Evolutionary conservation across 1,140 invertebrate genomes (phyloP).

Genomic region (Liolophura sinensis): DNA sequence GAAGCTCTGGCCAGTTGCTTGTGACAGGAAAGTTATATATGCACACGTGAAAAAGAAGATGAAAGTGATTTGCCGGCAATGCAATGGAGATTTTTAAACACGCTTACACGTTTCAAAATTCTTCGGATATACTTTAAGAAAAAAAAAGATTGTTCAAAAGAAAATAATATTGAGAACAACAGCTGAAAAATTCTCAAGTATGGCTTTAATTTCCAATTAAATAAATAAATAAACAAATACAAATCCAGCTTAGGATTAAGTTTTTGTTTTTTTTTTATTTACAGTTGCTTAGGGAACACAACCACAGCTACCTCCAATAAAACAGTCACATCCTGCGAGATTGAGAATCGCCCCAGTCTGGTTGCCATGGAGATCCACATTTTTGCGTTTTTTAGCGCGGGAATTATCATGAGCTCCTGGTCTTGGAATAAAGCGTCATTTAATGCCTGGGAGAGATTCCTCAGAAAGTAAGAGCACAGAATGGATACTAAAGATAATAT

Average conservation of each 20-base stretch:
- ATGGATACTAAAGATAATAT: background rate
- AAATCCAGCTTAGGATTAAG: no score
- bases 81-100: no score
- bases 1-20: no score
- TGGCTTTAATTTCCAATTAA: no score
- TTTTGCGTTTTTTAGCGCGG: conserved; percentile 78
- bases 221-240: no score
- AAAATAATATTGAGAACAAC: background rate
- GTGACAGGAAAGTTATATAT: conserved; percentile 2
- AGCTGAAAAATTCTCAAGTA: background rate
- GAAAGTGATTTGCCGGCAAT: background rate
- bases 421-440: conserved; percentile 84
- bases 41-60: conserved; percentile 9
- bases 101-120: no score
- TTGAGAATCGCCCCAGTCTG: conserved; percentile 75
- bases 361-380: conserved; percentile 81
- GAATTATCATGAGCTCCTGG: conserved; percentile 89
- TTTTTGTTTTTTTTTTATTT: no score
- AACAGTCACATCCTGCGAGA: conserved; percentile 63
- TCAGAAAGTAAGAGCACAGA: conserved; percentile 69
- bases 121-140: no score
- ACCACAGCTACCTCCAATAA: no score
- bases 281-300: no score
- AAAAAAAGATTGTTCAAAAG: no score
- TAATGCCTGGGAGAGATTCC: conserved; percentile 80